Evolutionary conservation across 2,888 invertebrate species (phyloP).

Genomic region (Eumacrocentrus americanus): DNA sequence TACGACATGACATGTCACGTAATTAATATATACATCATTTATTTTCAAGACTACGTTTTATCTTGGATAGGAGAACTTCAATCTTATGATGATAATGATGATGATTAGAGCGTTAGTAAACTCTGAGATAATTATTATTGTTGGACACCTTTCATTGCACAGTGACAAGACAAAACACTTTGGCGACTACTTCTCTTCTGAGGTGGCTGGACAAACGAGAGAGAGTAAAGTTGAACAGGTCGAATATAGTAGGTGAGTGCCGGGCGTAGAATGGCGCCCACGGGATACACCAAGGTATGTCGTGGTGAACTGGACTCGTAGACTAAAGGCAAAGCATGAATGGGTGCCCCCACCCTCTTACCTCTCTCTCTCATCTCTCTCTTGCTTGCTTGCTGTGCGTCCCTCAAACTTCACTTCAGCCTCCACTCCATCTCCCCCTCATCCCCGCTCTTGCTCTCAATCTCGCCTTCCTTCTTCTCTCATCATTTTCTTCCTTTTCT

Average conservation of each 20-base stretch:
- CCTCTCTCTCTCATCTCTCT: slow-evolving; percentile 16
- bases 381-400: too few relatives aligned
- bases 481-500: slow-evolving; percentile 16
- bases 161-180: background rate
- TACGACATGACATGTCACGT: too few relatives aligned
- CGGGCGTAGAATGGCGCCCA: slow-evolving; percentile 52
- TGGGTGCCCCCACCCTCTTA: slow-evolving; percentile 54
- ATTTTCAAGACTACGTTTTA: too few relatives aligned
- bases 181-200: background rate
- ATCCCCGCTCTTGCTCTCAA: slow-evolving; percentile 34
- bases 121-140: too few relatives aligned
- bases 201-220: slow-evolving; percentile 2
- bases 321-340: slow-evolving; percentile 59
- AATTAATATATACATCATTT: too few relatives aligned
- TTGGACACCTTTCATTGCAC: background rate
- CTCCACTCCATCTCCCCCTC: slow-evolving; percentile 18
- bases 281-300: slow-evolving; percentile 56
- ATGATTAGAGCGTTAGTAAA: too few relatives aligned
- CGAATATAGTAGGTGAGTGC: slow-evolving; percentile 46
- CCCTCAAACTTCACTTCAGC: slow-evolving; percentile 23
- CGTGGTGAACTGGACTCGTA: slow-evolving; percentile 57
- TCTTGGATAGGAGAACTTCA: too few relatives aligned
- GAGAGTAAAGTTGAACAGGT: slow-evolving; percentile 22
- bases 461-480: slow-evolving; percentile 12
- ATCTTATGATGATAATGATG: too few relatives aligned